Evolutionary conservation across 2,888 invertebrate genomes (phyloP), one percentile per base, ranked within the genome.

Genomic region (Alitta virens): DNA sequence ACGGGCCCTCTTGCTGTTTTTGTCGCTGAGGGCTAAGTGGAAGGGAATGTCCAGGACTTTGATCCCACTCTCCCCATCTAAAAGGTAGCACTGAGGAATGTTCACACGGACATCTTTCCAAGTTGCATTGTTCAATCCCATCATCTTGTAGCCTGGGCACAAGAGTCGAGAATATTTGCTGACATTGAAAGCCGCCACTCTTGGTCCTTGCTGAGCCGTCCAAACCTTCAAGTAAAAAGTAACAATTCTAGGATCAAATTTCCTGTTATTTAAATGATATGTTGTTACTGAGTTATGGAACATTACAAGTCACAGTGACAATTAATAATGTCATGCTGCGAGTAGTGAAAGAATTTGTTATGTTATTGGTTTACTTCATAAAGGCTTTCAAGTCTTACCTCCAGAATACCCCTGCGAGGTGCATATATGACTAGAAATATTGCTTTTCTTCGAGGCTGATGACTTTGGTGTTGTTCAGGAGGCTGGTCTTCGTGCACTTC

Each of bases 391-490:
- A n/a, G n/a, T n/a, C n/a, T 46, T 66, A 83, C 91, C 82, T 97
- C 98, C 59, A 99, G 86, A 5, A 94, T 87, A 16, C 95, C 95
- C 78, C 94, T 88, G 71, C 91, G 90, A 0, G 96, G 92, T 5
- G 94, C 92, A 82, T 95, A 97, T 68, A 99, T 93, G 1, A 92
- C 89, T 60, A 98, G 85, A 81, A 97, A 98, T 55, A 92, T 84
- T 2, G 81, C 80, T 24, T 76, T 71, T 63, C 77, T 25, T 26
- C 64, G 46, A 23, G 38, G 18, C 21, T 14, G 42, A 3, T 25
- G 33, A 18, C 2, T 24, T 42, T 66, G 68, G 46, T 71, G 66
- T 57, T 71, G 63, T 60, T 58, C 66, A 42, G 56, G 24, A 27
- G 57, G 16, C 14, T 63, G 52, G 63, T 80, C 78, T 75, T 92